Evolutionary conservation across 2,888 invertebrate species (phyloP).

Genomic region (Drosophila pegasa): DNA sequence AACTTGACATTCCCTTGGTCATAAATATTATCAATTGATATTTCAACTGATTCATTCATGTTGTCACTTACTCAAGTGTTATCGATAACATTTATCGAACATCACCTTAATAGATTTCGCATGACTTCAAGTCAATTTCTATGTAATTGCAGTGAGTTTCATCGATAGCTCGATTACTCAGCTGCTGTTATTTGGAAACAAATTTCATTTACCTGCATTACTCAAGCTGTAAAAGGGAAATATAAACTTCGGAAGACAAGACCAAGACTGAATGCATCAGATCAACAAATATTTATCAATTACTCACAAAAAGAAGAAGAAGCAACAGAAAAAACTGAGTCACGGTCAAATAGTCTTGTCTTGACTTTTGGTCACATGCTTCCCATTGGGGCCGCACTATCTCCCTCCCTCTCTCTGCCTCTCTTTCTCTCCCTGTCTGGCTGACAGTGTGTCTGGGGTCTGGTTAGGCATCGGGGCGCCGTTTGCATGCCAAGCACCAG

Average conservation of each 20-base stretch:
- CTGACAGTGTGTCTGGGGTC: constrained; percentile 5
- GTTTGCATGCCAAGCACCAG: constrained; percentile 54
- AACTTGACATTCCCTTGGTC: background rate
- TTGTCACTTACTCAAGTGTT: background rate
- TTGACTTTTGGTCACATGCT: constrained; percentile 36
- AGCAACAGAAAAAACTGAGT: constrained; percentile 53
- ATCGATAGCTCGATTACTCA: constrained; percentile 42
- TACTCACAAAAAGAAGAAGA: constrained; percentile 49
- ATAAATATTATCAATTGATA: background rate
- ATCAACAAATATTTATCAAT: constrained; percentile 68
- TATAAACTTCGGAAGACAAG: constrained; percentile 26
- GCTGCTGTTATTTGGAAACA: constrained; percentile 11
- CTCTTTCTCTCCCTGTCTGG: background rate
- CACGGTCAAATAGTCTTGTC: constrained; percentile 61
- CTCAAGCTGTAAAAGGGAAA: constrained; percentile 34
- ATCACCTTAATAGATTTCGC: background rate
- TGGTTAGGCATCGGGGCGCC: constrained; percentile 54
- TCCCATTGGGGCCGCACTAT: background rate
- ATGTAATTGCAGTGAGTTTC: constrained; percentile 8
- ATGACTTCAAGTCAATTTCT: constrained; percentile 13
- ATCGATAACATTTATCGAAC: constrained; percentile 9
- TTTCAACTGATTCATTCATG: background rate
- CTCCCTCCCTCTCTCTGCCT: background rate
- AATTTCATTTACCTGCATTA: constrained; percentile 40
- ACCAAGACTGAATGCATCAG: constrained; percentile 57